Evolutionary conservation across 2,113 vertebrate species (phyloP), one percentile per base, ranked within the genome.

Genomic region (Microcebus jonahi): DNA sequence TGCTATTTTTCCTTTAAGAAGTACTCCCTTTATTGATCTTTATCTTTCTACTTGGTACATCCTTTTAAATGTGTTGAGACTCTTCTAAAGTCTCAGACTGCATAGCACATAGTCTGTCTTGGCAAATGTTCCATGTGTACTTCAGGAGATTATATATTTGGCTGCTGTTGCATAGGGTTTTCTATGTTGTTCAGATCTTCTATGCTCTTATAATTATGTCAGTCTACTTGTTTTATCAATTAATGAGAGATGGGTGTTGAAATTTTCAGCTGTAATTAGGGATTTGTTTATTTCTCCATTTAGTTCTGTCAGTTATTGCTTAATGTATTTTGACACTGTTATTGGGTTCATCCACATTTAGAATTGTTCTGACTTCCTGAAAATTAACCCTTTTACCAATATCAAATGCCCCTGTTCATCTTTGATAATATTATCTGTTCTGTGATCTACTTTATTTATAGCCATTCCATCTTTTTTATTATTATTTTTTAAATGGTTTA

Each of bases 91-190:
- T 55, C 53, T 55, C 53, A 55, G 53, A 20, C 53, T 55, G 17
- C 67, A 61, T 6, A 90, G 67, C 59, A 70, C 85, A 25, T 13
- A 10, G 4, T 90, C 79, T 93, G 0, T 90, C 75, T 93, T 90
- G 67, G 57, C 53, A 61, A 81, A 9, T 70, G 29, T 88, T 83
- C 48, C 34, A 8, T 73, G 42, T 82, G 8, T 88, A 63, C 27
- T 70, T 89, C 13, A 89, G 88, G 91, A 96, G 29, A 92, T 92
- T 76, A 75, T 68, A 7, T 50, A 27, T 90, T 90, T 87, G 31
- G 34, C 55, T 91, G 1, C 79, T 55, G 29, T 83, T 50, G 31
- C 20, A 12, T 91, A 20, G 71, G 45, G 6, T 91, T 79, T 59
- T 80, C 57, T 34, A 17, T 73, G 25, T 76, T 89, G 42, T 88